Conservation (phyloP, 2,888 invertebrate species). For the Phalangium opilio region DNA sequence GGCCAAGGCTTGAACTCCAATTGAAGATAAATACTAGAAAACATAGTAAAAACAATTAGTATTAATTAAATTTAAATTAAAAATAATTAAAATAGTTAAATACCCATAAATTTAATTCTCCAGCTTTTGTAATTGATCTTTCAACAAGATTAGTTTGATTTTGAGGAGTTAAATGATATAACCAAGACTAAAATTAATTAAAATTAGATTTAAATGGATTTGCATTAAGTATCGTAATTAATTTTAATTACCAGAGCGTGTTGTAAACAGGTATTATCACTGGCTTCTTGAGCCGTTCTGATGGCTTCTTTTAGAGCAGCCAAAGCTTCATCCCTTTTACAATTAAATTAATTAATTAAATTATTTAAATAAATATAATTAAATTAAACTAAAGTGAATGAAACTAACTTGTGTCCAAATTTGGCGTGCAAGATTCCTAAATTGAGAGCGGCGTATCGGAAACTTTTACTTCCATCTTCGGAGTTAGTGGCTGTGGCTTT, state of each 20-base stretch:
- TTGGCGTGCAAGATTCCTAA: conserved; percentile 72
- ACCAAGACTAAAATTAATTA: conserved; percentile 42
- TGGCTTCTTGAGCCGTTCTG: conserved; percentile 70
- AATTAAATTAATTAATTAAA: background rate
- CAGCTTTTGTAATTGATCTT: conserved; percentile 49
- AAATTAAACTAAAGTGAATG: background rate
- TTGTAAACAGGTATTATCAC: conserved; percentile 69
- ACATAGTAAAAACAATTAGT: background rate
- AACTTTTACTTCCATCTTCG: conserved; percentile 40
- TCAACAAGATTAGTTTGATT: conserved; percentile 39
- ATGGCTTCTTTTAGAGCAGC: conserved; percentile 73
- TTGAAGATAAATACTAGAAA: conserved; percentile 49
- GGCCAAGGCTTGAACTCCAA: conserved; percentile 58
- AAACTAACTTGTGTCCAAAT: conserved; percentile 57
- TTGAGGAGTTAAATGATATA: conserved; percentile 36
- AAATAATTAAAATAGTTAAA: conserved; percentile 14
- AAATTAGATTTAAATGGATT: background rate
- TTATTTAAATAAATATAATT: background rate
- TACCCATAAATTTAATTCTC: conserved; percentile 44
- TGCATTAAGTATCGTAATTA: background rate
- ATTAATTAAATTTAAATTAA: background rate
- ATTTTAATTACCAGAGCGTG: conserved; percentile 47
- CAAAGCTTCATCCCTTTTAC: conserved; percentile 52
- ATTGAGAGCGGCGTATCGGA: conserved; percentile 78
- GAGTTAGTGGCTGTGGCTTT: conserved; percentile 24